These are phyloP conservation scores for Actenoides lindsayi DNA, from an alignment of 2,113 vertebrate genomes.

Conservation along the genomic window DNA sequence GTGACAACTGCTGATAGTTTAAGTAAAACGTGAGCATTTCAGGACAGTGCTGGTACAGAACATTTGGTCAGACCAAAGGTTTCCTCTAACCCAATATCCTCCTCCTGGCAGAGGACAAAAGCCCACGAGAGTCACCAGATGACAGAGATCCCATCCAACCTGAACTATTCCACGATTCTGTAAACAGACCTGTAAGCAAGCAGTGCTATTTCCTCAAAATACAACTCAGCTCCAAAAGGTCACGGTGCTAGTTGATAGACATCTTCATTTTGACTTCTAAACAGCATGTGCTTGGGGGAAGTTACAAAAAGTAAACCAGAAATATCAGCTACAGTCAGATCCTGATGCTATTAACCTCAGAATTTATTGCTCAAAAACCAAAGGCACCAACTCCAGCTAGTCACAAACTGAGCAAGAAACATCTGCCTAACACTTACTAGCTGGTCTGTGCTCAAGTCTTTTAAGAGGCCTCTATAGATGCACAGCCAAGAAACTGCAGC, in stretches of 20 bases:
- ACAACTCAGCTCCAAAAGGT: background rate
- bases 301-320: too few species aligned
- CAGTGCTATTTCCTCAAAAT: background rate
- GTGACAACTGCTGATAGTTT: background rate
- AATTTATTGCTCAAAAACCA: background rate
- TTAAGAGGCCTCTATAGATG: background rate
- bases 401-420: background rate
- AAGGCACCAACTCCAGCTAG: background rate
- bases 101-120: background rate
- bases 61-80: background rate
- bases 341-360: background rate
- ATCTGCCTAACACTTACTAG: background rate
- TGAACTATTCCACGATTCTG: background rate
- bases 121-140: background rate
- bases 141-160: background rate
- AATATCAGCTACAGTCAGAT: background rate
- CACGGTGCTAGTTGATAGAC: background rate
- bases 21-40: background rate
- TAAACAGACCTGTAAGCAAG: background rate
- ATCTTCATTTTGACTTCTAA: background rate
- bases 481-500: background rate
- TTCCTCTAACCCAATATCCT: background rate
- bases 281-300: background rate
- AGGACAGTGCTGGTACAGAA: background rate
- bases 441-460: background rate